phyloP scores from a whole-genome alignment of 2,797 vertebrate species.

The Hippopotamyrus pictus region DNA sequence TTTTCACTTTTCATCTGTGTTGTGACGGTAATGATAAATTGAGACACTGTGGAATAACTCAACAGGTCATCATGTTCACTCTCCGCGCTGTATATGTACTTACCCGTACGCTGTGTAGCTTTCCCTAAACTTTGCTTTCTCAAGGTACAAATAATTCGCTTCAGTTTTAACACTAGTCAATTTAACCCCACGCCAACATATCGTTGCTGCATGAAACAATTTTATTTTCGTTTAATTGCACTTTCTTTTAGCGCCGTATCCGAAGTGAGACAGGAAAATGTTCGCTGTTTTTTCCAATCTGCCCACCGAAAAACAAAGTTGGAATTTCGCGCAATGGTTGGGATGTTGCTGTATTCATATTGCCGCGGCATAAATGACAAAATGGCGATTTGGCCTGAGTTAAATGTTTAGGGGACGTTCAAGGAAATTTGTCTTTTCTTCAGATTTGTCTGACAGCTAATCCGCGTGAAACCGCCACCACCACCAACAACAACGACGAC shows the following conservation, averaged over 20 bases:
- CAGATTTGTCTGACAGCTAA: neutral
- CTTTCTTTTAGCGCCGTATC: neutral
- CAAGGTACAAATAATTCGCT: constrained; percentile 9
- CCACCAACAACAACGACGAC: neutral
- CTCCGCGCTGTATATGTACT: constrained; percentile 32
- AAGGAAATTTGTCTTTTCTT: neutral
- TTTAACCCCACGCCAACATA: neutral
- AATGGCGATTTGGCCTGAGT: neutral
- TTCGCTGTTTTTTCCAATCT: neutral
- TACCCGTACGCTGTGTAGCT: neutral
- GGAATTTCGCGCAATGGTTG: neutral
- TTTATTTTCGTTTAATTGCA: neutral
- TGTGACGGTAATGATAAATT: constrained; percentile 47
- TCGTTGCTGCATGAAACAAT: neutral
- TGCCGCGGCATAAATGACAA: neutral
- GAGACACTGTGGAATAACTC: constrained; percentile 42
- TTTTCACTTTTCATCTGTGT: constrained; percentile 44
- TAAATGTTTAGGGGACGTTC: neutral
- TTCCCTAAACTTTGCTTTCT: neutral
- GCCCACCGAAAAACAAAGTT: neutral
- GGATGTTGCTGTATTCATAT: neutral
- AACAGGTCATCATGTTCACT: constrained; percentile 34
- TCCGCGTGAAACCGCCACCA: neutral
- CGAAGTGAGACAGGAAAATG: neutral
- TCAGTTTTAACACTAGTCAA: neutral